Percentiles rank a stretch among this genome's conserved stretches.
Evolutionary conservation across 2,888 invertebrate genomes (phyloP).

Genomic region (Rhagium mordax): DNA sequence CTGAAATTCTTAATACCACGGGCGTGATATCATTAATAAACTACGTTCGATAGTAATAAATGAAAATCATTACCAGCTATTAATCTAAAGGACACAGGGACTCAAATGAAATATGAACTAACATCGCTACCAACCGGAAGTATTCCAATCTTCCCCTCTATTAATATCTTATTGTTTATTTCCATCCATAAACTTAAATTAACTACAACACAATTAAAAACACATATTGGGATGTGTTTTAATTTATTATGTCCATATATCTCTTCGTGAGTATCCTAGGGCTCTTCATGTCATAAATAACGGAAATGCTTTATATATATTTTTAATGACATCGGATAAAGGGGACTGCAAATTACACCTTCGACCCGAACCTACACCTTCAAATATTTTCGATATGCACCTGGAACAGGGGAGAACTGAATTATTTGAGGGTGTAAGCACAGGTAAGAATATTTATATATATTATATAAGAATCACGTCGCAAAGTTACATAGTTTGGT

Average conservation of each 20-base stretch:
- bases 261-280: constrained; percentile 50
- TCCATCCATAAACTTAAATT: constrained; percentile 57
- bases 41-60: neutral
- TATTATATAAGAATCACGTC: too few relatives aligned
- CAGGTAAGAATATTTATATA: too few relatives aligned
- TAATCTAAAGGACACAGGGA: neutral
- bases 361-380: constrained; percentile 63
- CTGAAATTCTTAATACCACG: too few relatives aligned
- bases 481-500: too few relatives aligned
- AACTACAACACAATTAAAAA: constrained; percentile 63
- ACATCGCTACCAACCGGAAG: constrained; percentile 35
- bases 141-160: constrained; percentile 41
- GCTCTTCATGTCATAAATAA: constrained; percentile 55
- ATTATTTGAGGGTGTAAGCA: neutral
- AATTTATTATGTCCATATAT: constrained; percentile 59
- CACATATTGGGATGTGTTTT: constrained; percentile 53
- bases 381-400: constrained; percentile 51
- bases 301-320: constrained; percentile 59
- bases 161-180: constrained; percentile 47
- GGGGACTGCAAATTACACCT: constrained; percentile 64
- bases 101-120: neutral
- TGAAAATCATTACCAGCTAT: neutral
- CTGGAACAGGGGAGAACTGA: constrained; percentile 49
- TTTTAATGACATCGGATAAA: constrained; percentile 64
- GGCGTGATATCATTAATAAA: too few relatives aligned